Evolutionary conservation across 2,113 vertebrate species (phyloP).

Genomic region (Calyptommatus sinebrachiatus): DNA sequence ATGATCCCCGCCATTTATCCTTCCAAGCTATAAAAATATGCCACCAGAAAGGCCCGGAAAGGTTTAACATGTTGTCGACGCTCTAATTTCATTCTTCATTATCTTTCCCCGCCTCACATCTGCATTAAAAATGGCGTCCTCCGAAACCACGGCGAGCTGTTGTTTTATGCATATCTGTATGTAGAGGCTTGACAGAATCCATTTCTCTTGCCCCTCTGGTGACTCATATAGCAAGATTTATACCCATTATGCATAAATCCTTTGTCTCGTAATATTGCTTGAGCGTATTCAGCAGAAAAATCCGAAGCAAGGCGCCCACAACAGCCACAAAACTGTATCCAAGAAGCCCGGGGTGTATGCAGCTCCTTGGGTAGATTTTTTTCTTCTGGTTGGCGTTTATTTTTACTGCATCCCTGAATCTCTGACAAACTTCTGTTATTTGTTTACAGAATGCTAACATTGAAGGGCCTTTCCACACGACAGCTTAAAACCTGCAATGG

Average conservation of each 20-base stretch:
- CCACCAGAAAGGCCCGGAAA: conserved; percentile 45
- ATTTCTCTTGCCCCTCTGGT: conserved; percentile 70
- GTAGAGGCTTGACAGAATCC: conserved; percentile 65
- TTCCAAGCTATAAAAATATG: conserved; percentile 58
- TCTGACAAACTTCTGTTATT: conserved; percentile 7
- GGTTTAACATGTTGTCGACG: conserved; percentile 52
- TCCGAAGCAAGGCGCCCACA: conserved; percentile 50
- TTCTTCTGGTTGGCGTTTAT: not conserved
- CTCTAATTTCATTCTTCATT: conserved; percentile 65
- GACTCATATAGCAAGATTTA: conserved; percentile 62
- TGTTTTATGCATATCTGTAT: conserved; percentile 69
- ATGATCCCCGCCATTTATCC: conserved; percentile 52
- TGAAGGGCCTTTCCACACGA: no score
- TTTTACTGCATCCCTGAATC: fast-evolving
- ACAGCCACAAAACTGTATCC: conserved; percentile 49
- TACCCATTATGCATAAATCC: conserved; percentile 64
- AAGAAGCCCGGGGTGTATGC: conserved; percentile 22
- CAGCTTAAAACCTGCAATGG: no score
- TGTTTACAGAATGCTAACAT: no score
- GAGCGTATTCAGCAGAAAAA: conserved; percentile 65
- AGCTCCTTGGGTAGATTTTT: conserved; percentile 26
- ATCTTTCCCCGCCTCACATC: conserved; percentile 38
- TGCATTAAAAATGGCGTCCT: conserved; percentile 21
- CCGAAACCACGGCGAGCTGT: conserved; percentile 43
- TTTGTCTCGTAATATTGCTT: conserved; percentile 57